Evolutionary conservation across 2,888 invertebrate genomes (phyloP), one percentile per base, ranked within the genome.

Genomic region (Pinctada fucata): DNA sequence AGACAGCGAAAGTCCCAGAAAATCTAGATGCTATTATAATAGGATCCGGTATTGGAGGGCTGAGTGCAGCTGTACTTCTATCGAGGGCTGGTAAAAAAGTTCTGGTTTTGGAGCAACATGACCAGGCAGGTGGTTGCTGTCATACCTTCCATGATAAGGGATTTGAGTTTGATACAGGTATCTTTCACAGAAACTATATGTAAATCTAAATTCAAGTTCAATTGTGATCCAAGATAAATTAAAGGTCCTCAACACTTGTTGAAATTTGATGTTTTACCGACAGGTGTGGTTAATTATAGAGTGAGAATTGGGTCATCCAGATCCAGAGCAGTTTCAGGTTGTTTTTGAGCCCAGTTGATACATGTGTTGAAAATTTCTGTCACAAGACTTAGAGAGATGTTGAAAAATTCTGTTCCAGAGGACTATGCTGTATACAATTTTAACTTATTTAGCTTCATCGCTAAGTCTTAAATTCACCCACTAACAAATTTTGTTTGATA

Each of bases 81-180:
- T 86, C 91, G 5, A 87, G 90, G 69, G 91, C 91, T 16, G 92
- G 92, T 5, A 90, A 91, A 78, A 90, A 86, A 78, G 93, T 93
- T 4, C 84, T 93, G 67, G 93, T 93, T 0, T 83, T 93, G 72
- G 93, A 93, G 80, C 92, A 93, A 74, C 93, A 93, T 89, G 92
- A 92, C 80, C 91, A 92, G 83, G 92, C 92, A 16, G 92, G 92
- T 8, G 92, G 92, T 3, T 92, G 91, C 82, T 92, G 92, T 79
- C 93, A 93, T 84, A 91, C 92, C n/a, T 93, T 91, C 84, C 87
- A 88, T 72, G 92, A 92, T 72, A 92, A 92, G 79, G 93, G 93
- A 4, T 93, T 88, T 83, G 93, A 93, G 84, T 93, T 93, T 89
- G 93, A 93, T 82, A 92, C 92, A 80, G 93, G 93, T 88, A 85